A percentile compares a stretch with the other conserved stretches of the same genome.
phyloP scores from a whole-genome alignment of 2,888 invertebrate genomes.

The Agrilus cyanescens region DNA sequence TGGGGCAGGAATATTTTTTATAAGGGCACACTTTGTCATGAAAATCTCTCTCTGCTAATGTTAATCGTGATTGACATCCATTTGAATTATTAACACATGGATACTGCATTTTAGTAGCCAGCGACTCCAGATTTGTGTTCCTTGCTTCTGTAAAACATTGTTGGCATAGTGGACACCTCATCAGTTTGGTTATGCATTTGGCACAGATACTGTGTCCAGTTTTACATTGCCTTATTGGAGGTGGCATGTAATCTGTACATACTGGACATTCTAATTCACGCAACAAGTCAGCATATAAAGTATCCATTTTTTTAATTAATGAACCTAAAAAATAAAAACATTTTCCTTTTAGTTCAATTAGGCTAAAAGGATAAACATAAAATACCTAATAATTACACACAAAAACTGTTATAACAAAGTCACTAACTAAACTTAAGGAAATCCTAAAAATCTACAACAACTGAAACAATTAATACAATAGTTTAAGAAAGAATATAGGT shows the following conservation, averaged over 20 bases:
- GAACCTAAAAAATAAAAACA: conserved; percentile 11
- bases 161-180: conserved; percentile 19
- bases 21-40: conserved; percentile 17
- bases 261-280: conserved; percentile 21
- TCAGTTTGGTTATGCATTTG: conserved; percentile 15
- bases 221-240: conserved; percentile 19
- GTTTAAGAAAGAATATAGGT: too few relatives aligned
- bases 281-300: conserved; percentile 16
- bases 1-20: conserved; percentile 18
- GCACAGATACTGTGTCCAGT: conserved; percentile 20
- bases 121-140: conserved; percentile 19
- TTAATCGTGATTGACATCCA: conserved; percentile 16
- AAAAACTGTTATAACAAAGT: too few relatives aligned
- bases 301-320: conserved; percentile 5
- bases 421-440: background rate
- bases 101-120: conserved; percentile 20
- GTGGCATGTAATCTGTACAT: conserved; percentile 20
- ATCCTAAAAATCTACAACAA: background rate
- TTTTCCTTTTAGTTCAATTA: conserved; percentile 21
- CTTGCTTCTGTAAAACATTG: conserved; percentile 17
- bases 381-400: background rate
- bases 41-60: conserved; percentile 15
- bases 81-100: conserved; percentile 17
- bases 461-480: too few relatives aligned
- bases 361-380: conserved; percentile 3